phyloP scores from a whole-genome alignment of 2,797 vertebrate species.

The Urocyon cinereoargenteus region DNA sequence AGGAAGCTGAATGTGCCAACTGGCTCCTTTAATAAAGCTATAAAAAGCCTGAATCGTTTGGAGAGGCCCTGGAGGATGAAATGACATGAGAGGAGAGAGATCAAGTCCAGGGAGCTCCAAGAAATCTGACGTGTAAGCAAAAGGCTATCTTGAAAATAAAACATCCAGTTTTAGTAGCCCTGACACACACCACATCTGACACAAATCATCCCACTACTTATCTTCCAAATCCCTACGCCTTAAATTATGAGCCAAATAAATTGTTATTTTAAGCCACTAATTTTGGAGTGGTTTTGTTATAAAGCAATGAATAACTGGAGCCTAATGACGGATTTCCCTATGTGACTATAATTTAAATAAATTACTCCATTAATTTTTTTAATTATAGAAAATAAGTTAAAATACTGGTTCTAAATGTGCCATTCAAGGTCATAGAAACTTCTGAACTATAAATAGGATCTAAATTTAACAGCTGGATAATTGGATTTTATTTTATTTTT shows the following conservation, averaged over 20 bases:
- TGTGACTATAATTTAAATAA: constrained; percentile 48
- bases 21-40: not conserved
- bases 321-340: not conserved
- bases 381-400: constrained; percentile 60
- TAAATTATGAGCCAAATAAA: not conserved
- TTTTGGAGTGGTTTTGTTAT: not conserved
- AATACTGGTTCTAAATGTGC: not conserved
- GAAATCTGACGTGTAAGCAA: not conserved
- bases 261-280: not conserved
- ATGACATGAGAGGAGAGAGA: not conserved
- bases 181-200: not conserved
- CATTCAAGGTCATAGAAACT: not conserved
- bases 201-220: not conserved
- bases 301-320: not conserved
- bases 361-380: constrained; percentile 35
- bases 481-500: not conserved
- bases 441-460: not conserved
- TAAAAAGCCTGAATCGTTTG: not conserved
- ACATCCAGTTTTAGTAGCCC: not conserved
- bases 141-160: not conserved
- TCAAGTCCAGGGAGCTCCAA: not conserved
- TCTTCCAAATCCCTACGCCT: not conserved
- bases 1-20: not conserved
- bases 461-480: not conserved
- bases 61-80: not conserved